phyloP scores from a whole-genome alignment of 2,113 vertebrate species.

The Chitala chitala region DNA sequence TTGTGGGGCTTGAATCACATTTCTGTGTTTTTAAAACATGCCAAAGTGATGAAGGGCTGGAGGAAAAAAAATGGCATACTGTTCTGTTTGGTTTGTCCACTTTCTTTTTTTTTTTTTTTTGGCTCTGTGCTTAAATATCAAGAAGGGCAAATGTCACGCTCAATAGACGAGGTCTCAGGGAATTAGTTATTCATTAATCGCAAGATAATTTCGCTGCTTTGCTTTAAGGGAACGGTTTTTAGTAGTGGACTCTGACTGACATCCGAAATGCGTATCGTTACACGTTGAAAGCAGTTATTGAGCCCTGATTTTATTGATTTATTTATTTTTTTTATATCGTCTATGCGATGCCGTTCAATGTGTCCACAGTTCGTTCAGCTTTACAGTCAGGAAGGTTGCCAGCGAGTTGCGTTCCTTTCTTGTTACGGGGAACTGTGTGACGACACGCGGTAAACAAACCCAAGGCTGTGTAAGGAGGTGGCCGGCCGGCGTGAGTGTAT shows the following conservation, averaged over 20 bases:
- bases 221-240: conserved; percentile 4
- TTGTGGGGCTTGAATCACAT: conserved; percentile 32
- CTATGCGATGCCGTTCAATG: too few relatives aligned
- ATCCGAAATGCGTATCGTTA: too few relatives aligned
- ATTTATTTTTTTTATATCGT: too few relatives aligned
- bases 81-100: too few relatives aligned
- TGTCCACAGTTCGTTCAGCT: too few relatives aligned
- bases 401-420: too few relatives aligned
- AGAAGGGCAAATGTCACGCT: conserved; percentile 18
- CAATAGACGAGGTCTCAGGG: conserved; percentile 8
- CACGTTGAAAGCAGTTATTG: too few relatives aligned
- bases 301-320: too few relatives aligned
- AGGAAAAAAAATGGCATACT: conserved; percentile 37
- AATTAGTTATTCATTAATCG: conserved; percentile 20
- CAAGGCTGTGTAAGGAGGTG: neutral
- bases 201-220: conserved; percentile 1
- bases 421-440: too few relatives aligned
- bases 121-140: conserved; percentile 23
- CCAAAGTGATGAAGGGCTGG: conserved; percentile 41
- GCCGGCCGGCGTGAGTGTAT: neutral
- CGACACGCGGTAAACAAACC: too few relatives aligned
- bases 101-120: conserved; percentile 36
- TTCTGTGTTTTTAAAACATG: conserved; percentile 26
- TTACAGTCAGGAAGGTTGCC: too few relatives aligned
- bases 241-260: too few relatives aligned